phyloP scores from a whole-genome alignment of 2,888 invertebrate genomes.

The Melitaea athalia region DNA sequence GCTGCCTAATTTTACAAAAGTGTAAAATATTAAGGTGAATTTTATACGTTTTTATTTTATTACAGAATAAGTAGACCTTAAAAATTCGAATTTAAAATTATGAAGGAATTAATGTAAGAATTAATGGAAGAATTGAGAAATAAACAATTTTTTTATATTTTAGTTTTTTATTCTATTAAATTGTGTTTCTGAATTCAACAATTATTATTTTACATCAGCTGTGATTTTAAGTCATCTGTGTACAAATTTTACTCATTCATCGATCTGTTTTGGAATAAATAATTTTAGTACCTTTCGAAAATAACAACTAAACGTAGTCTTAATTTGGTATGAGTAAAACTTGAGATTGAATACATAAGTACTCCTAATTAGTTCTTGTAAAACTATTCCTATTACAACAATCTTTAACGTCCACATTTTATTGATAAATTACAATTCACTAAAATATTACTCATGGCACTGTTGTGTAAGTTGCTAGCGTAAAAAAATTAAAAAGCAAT shows the following conservation, averaged over 20 bases:
- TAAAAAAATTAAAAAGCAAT: slow-evolving; percentile 21
- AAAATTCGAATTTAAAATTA: not conserved
- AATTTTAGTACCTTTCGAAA: slow-evolving; percentile 27
- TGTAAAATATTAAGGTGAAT: not conserved
- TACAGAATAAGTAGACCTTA: not conserved
- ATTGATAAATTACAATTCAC: slow-evolving; percentile 5
- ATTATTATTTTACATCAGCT: slow-evolving; percentile 50
- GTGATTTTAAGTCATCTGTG: slow-evolving; percentile 23
- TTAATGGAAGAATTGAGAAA: slow-evolving; percentile 48
- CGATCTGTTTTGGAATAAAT: slow-evolving; percentile 18
- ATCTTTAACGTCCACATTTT: slow-evolving; percentile 1
- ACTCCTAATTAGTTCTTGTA: slow-evolving; percentile 24
- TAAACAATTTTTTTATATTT: slow-evolving; percentile 63
- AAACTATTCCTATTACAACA: slow-evolving; percentile 12
- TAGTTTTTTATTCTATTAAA: slow-evolving; percentile 64
- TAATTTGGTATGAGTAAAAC: slow-evolving; percentile 34
- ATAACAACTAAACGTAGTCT: slow-evolving; percentile 16
- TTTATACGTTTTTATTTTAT: slow-evolving; percentile 1
- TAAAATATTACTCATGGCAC: slow-evolving; percentile 51
- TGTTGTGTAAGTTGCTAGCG: slow-evolving; percentile 45
- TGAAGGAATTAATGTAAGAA: not conserved
- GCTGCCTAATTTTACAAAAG: slow-evolving; percentile 41
- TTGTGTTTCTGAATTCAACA: slow-evolving; percentile 68
- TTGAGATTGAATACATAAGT: slow-evolving; percentile 35
- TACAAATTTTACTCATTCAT: slow-evolving; percentile 21